Evolutionary conservation across 2,113 vertebrate species (phyloP).

Genomic region (Eulemur macaco): DNA sequence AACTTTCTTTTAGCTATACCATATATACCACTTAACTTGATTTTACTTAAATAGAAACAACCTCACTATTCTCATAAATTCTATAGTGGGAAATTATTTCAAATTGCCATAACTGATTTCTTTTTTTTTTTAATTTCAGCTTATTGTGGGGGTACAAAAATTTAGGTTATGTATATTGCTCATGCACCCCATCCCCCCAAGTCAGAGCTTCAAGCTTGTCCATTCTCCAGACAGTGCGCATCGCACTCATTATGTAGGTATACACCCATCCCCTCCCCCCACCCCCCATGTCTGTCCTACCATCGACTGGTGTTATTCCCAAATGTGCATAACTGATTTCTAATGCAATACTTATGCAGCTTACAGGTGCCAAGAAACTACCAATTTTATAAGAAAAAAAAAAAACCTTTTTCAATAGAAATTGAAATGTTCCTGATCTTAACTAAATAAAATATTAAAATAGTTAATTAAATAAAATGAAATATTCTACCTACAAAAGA

Average conservation of each 20-base stretch:
- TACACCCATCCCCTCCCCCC: too few relatives aligned
- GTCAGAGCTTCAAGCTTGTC: too few relatives aligned
- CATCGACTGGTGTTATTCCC: too few relatives aligned
- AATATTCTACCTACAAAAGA: neutral
- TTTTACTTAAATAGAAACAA: neutral
- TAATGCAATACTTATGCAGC: neutral
- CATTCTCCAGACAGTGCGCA: too few relatives aligned
- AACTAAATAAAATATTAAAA: too few relatives aligned
- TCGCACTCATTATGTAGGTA: too few relatives aligned
- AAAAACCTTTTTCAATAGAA: neutral
- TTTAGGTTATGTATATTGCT: too few relatives aligned
- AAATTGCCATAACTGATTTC: neutral
- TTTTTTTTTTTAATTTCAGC: neutral
- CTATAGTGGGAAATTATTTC: neutral
- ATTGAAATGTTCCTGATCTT: too few relatives aligned
- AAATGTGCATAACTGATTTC: neutral
- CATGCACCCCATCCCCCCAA: too few relatives aligned
- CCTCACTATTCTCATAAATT: neutral
- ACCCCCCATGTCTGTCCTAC: too few relatives aligned
- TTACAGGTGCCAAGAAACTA: neutral
- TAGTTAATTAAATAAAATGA: neutral
- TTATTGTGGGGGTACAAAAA: too few relatives aligned
- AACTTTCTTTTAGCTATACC: neutral
- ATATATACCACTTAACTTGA: rapidly evolving
- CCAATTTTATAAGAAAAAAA: neutral